Conservation (phyloP, 2,888 invertebrate species). For the Hydrotaea diabolus region DNA sequence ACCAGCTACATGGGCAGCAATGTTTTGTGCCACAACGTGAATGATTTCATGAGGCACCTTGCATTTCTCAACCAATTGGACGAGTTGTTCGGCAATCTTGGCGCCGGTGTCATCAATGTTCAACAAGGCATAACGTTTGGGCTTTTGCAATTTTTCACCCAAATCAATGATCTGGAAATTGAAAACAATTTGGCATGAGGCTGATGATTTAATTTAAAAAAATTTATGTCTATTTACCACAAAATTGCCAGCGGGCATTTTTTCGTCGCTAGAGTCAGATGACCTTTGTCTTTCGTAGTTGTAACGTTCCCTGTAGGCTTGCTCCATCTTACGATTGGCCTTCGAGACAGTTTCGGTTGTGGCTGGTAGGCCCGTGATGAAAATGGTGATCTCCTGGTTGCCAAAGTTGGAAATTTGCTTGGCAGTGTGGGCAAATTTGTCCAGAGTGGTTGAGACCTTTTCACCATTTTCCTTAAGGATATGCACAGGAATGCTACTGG, state of each 20-base stretch:
- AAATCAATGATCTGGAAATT: slow-evolving; percentile 70
- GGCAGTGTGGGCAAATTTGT: slow-evolving; percentile 70
- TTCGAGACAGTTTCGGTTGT: slow-evolving; percentile 70
- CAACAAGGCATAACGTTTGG: slow-evolving; percentile 72
- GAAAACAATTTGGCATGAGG: neutral
- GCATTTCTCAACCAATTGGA: slow-evolving; percentile 71
- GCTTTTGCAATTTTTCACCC: slow-evolving; percentile 71
- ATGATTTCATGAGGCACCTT: slow-evolving; percentile 74
- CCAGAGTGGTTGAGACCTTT: slow-evolving; percentile 71
- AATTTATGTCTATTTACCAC: slow-evolving; percentile 66
- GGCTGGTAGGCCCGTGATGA: slow-evolving; percentile 75
- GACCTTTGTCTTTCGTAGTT: neutral
- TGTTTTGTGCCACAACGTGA: slow-evolving; percentile 76
- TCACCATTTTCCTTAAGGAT: slow-evolving; percentile 73
- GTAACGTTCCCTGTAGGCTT: slow-evolving; percentile 76
- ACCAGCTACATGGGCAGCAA: slow-evolving; percentile 78
- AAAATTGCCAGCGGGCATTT: slow-evolving; percentile 71
- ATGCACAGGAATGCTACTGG: slow-evolving; percentile 72
- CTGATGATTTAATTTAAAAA: no score
- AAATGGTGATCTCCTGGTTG: slow-evolving; percentile 76
- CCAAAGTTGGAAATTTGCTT: slow-evolving; percentile 73
- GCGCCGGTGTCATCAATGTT: slow-evolving; percentile 74
- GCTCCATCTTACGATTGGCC: slow-evolving; percentile 73
- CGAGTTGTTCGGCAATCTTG: slow-evolving; percentile 74
- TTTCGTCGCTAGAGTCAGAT: slow-evolving; percentile 71